Evolutionary conservation across 2,888 invertebrate genomes (phyloP), one percentile per base, ranked within the genome.

Genomic region (Chironomus riparius): DNA sequence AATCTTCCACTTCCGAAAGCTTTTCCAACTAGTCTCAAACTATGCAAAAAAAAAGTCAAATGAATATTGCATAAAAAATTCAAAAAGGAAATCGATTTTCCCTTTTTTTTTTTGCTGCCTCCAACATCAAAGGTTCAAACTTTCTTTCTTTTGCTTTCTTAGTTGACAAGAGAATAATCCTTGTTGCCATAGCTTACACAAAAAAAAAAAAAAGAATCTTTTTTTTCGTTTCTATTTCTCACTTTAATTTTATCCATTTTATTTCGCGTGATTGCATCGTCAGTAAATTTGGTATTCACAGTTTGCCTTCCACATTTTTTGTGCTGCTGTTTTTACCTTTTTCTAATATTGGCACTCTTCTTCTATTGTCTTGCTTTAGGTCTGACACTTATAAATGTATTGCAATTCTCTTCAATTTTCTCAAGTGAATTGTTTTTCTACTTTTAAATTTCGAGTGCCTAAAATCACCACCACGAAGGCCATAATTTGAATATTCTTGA

Each of bases 181-280:
- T n/a, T 18, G 56, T 56, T 56, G 15, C 56, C 15, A 56, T 56
- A 56, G 56, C 56, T 18, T 38, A 28, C 5, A 50, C 13, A 50
- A 1, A 50, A 50, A 50, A 28, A 38, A 38, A 38, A 10, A 38
- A 10, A 38, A 38, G 10, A 38, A 38, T 38, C 38, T 38, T 10
- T 3, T 28, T 38, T 38, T 38, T 38, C 10, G 10, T 0, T 38
- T 38, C 38, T 38, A 38, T 38, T 47, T 70, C 70, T 70, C 70
- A 70, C 70, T 70, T 70, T 70, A 70, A 70, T 70, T 70, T 70
- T 47, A 70, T 70, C 70, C 70, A 47, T 24, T 68, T 24, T 28
- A 68, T 38, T 38, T 56, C 56, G 56, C 56, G 56, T 56, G 56
- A n/a, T 38, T 7, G 38, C 38, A 38, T 38, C 38, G 38, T 38